These are phyloP conservation scores for Drosophila gaucha DNA, from an alignment of 2,888 invertebrate species.

Conservation along the genomic window DNA sequence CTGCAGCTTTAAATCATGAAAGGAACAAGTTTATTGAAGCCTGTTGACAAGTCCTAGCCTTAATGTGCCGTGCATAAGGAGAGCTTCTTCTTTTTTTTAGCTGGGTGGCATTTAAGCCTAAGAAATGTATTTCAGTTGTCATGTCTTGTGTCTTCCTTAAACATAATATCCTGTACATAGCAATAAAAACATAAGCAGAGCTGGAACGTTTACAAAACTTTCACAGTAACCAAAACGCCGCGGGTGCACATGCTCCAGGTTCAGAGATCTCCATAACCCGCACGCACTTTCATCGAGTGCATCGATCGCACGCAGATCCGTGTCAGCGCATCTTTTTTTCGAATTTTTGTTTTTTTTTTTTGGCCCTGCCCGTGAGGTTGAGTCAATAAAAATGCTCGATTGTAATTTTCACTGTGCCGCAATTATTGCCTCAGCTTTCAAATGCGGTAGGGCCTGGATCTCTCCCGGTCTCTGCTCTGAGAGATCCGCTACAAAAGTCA, in stretches of 20 bases:
- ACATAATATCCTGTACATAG: conserved; percentile 35
- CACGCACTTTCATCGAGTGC: conserved; percentile 70
- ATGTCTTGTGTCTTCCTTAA: conserved; percentile 26
- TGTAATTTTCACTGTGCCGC: conserved; percentile 73
- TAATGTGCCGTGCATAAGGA: conserved; percentile 6
- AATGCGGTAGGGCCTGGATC: conserved; percentile 64
- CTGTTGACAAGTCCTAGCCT: conserved; percentile 13
- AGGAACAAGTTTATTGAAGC: conserved; percentile 30
- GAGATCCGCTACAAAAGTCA: conserved; percentile 52
- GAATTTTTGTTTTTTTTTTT: background rate
- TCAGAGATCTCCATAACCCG: conserved; percentile 46
- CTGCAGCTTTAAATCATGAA: conserved; percentile 35
- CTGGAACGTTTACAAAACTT: conserved; percentile 50
- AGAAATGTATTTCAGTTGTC: conserved; percentile 52
- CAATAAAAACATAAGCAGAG: conserved; percentile 23
- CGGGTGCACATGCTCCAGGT: conserved; percentile 56
- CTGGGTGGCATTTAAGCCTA: conserved; percentile 54
- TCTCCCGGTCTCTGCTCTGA: background rate
- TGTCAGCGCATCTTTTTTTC: conserved; percentile 34
- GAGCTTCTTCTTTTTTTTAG: background rate
- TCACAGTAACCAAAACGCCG: conserved; percentile 58
- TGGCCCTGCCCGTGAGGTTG: conserved; percentile 9
- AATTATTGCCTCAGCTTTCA: conserved; percentile 77
- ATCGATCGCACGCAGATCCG: conserved; percentile 46
- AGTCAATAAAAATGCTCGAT: conserved; percentile 71